These are phyloP conservation scores for Lepetodrilus schrolli DNA, from an alignment of 2,888 invertebrate genomes.

Conservation along the genomic window DNA sequence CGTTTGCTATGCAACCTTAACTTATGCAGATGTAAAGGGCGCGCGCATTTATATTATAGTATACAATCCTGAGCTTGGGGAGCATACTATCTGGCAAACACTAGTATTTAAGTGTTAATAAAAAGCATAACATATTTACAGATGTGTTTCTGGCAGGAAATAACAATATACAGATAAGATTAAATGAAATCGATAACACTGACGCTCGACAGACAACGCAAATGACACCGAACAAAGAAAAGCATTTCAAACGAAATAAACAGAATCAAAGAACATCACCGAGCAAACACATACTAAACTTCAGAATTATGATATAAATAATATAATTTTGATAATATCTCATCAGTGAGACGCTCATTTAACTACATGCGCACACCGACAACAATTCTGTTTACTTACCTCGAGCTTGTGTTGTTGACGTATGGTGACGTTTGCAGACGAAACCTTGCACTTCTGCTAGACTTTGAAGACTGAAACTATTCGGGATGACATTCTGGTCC, in stretches of 20 bases:
- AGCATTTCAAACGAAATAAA: not conserved
- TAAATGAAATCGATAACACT: not conserved
- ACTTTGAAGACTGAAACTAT: not conserved
- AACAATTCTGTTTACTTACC: conserved; percentile 14
- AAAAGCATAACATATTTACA: conserved; percentile 2
- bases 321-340: not conserved
- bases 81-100: too few species aligned
- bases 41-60: too few species aligned
- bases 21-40: too few species aligned
- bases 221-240: not conserved
- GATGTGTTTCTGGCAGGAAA: conserved; percentile 21
- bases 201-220: not conserved
- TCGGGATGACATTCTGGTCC: not conserved
- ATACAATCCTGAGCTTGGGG: too few species aligned
- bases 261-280: not conserved
- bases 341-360: not conserved
- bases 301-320: not conserved
- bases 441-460: not conserved
- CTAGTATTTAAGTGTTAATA: too few species aligned
- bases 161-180: conserved; percentile 18
- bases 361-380: not conserved
- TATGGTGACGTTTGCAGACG: too few species aligned
- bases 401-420: not conserved
- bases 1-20: too few species aligned
- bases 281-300: not conserved